These are phyloP conservation scores for Podilymbus podiceps DNA, from an alignment of 2,113 vertebrate species.

Conservation along the genomic window DNA sequence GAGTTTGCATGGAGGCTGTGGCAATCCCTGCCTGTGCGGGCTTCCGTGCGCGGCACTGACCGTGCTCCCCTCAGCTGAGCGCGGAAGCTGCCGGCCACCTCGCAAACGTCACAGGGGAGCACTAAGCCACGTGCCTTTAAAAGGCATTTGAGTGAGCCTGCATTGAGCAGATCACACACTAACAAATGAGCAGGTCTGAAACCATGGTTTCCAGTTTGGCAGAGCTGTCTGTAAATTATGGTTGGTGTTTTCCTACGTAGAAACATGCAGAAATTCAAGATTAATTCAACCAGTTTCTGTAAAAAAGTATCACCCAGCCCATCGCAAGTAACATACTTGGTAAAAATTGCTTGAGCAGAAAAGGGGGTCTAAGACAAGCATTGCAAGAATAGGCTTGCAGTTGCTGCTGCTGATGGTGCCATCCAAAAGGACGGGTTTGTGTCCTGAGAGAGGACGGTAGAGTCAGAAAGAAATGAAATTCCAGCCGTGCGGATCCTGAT, in stretches of 20 bases:
- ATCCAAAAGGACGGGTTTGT: neutral
- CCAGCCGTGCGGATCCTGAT: neutral
- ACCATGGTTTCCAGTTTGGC: neutral
- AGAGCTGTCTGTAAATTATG: neutral
- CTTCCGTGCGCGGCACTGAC: neutral
- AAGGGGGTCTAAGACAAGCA: neutral
- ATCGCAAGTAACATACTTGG: accelerated
- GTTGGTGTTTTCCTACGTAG: neutral
- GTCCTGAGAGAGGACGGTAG: neutral
- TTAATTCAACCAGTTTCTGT: neutral
- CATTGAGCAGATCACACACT: accelerated
- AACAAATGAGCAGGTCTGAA: neutral
- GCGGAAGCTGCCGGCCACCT: neutral
- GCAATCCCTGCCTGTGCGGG: neutral
- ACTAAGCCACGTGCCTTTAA: neutral
- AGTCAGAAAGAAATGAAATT: neutral
- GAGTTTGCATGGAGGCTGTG: neutral
- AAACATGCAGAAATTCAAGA: neutral
- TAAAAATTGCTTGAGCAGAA: neutral
- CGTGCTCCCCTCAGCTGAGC: accelerated
- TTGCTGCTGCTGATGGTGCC: neutral
- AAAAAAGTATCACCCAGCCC: neutral
- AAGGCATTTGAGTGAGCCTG: neutral
- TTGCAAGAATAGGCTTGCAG: neutral
- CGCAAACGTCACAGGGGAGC: neutral